These are phyloP conservation scores for Gobiocypris rarus DNA, from an alignment of 2,113 vertebrate genomes.

Conservation along the genomic window DNA sequence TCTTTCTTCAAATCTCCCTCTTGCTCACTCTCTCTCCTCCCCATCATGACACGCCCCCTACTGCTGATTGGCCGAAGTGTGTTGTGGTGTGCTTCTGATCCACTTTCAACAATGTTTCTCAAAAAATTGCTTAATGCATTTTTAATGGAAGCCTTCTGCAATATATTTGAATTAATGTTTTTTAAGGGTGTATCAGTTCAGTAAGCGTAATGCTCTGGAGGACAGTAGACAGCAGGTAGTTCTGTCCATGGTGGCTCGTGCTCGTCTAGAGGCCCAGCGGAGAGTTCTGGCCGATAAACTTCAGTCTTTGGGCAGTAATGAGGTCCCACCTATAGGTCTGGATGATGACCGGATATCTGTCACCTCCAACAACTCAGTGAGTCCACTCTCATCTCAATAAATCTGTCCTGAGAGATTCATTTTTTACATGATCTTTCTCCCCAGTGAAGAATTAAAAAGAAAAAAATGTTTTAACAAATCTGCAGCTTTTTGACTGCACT, in stretches of 20 bases:
- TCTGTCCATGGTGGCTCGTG: slow-evolving; percentile 79
- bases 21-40: too few species aligned
- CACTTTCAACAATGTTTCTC: too few species aligned
- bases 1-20: too few species aligned
- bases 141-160: too few species aligned
- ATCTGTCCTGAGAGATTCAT: background rate
- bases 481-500: too few species aligned
- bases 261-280: slow-evolving; percentile 85
- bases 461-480: too few species aligned
- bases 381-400: slow-evolving; percentile 50
- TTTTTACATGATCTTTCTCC: background rate
- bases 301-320: slow-evolving; percentile 74
- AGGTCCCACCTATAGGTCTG: slow-evolving; percentile 77
- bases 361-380: slow-evolving; percentile 78
- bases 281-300: slow-evolving; percentile 81
- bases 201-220: slow-evolving; percentile 85
- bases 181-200: slow-evolving; percentile 86
- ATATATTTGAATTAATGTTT: background rate
- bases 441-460: too few species aligned
- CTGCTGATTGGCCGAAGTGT: too few species aligned
- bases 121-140: too few species aligned
- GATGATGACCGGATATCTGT: slow-evolving; percentile 79
- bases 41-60: too few species aligned
- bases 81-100: too few species aligned
- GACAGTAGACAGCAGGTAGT: slow-evolving; percentile 84